Conservation (phyloP, 2,113 vertebrate genomes). For the Antigone vipio region DNA sequence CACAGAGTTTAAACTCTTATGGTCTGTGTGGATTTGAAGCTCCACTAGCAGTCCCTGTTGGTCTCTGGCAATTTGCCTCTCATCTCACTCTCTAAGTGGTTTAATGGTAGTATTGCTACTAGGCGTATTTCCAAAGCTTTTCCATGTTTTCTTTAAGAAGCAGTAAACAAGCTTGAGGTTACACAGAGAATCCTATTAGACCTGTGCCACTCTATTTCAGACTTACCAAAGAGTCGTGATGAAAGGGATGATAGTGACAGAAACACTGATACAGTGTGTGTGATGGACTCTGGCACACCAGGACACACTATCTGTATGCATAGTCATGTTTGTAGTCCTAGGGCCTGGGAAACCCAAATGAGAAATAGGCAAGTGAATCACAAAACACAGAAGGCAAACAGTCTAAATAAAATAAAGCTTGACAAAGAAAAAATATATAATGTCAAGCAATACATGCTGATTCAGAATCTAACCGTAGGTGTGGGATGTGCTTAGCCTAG, state of each 20-base stretch:
- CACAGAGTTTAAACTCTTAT: neutral
- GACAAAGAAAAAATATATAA: neutral
- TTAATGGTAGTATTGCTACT: neutral
- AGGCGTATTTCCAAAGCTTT: neutral
- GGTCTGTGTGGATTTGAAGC: neutral
- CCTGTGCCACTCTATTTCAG: neutral
- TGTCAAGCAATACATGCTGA: neutral
- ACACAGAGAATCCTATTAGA: neutral
- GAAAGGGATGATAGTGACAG: neutral
- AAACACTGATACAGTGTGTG: rapidly evolving
- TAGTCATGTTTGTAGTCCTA: neutral
- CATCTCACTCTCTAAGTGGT: neutral
- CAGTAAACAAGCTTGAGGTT: neutral
- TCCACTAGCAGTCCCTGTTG: neutral
- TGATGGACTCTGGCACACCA: neutral
- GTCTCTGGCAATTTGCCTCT: neutral
- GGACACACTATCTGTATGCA: rapidly evolving
- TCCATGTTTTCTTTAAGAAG: neutral
- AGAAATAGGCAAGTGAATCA: neutral
- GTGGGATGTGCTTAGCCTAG: neutral
- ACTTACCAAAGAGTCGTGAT: neutral
- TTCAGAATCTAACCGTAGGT: neutral
- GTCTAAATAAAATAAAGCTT: neutral
- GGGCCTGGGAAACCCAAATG: neutral
- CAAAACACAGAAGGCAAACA: neutral